Conservation (phyloP, 2,888 invertebrate genomes). For the Monochamus alternatus region DNA sequence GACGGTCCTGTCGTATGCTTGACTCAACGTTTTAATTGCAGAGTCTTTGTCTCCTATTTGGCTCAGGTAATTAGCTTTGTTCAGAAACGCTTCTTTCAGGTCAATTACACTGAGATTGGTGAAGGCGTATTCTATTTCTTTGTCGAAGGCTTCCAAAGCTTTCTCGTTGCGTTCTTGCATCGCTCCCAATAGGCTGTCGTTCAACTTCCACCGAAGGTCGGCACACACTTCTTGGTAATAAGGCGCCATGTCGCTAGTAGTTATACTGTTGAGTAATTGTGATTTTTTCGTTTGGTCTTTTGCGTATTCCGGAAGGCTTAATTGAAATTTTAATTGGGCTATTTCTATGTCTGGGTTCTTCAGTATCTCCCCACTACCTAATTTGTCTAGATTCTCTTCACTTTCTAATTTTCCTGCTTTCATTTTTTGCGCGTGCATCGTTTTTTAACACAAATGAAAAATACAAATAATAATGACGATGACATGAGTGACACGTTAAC, state of each 20-base stretch:
- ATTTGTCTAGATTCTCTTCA: not conserved
- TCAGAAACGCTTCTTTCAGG: slow-evolving; percentile 61
- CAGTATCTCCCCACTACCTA: slow-evolving; percentile 42
- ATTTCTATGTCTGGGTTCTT: slow-evolving; percentile 64
- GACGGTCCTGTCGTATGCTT: slow-evolving; percentile 66
- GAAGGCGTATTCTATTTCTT: slow-evolving; percentile 56
- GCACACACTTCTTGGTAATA: slow-evolving; percentile 76
- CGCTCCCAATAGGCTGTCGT: slow-evolving; percentile 60
- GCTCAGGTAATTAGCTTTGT: slow-evolving; percentile 68
- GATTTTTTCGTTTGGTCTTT: slow-evolving; percentile 70
- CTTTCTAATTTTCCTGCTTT: slow-evolving; percentile 47
- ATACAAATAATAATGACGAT: slow-evolving; percentile 8
- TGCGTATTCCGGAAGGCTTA: slow-evolving; percentile 71
- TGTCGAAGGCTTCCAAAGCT: slow-evolving; percentile 57
- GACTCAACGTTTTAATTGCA: slow-evolving; percentile 58
- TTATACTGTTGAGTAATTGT: slow-evolving; percentile 71
- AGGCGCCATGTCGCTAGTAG: slow-evolving; percentile 76
- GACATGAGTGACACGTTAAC: not conserved
- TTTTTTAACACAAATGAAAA: slow-evolving; percentile 26
- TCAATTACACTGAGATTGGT: slow-evolving; percentile 56
- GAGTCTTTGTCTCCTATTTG: slow-evolving; percentile 69
- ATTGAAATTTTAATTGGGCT: slow-evolving; percentile 74
- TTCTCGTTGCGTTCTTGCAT: slow-evolving; percentile 60
- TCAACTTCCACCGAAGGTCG: slow-evolving; percentile 70
- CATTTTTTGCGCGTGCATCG: slow-evolving; percentile 31